phyloP scores from a whole-genome alignment of 2,888 invertebrate genomes.

The Galeopsomyia nigrocyanea region DNA sequence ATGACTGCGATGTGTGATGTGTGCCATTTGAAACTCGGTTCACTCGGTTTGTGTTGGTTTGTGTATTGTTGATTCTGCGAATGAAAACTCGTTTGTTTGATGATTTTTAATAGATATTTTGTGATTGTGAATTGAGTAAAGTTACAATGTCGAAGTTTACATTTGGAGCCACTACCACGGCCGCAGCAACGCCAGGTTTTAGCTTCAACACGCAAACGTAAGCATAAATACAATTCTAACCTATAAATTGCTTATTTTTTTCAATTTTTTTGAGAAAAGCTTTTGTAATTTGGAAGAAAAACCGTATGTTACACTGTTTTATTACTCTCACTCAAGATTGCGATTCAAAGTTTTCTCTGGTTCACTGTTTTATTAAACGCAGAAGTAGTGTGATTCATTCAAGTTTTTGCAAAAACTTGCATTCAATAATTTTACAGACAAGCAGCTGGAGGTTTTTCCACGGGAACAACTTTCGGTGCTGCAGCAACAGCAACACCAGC shows the following conservation, averaged over 20 bases:
- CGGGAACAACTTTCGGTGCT: constrained; percentile 26
- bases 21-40: too few relatives aligned
- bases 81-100: too few relatives aligned
- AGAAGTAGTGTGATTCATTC: background rate
- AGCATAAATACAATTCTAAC: constrained; percentile 48
- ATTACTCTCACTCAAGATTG: background rate
- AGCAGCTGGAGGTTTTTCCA: constrained; percentile 52
- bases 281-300: background rate
- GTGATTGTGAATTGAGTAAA: background rate
- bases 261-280: background rate
- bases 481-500: constrained; percentile 40
- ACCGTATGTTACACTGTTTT: background rate
- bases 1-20: too few relatives aligned
- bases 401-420: constrained; percentile 11
- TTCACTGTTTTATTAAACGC: background rate
- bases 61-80: too few relatives aligned
- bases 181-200: constrained; percentile 54
- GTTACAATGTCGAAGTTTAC: constrained; percentile 58
- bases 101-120: too few relatives aligned
- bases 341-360: background rate
- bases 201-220: constrained; percentile 60
- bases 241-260: constrained; percentile 30
- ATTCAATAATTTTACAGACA: constrained; percentile 48
- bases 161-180: constrained; percentile 59
- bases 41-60: too few relatives aligned